Evolutionary conservation across 2,797 vertebrate species (phyloP).

Genomic region (Megalops cyprinoides): DNA sequence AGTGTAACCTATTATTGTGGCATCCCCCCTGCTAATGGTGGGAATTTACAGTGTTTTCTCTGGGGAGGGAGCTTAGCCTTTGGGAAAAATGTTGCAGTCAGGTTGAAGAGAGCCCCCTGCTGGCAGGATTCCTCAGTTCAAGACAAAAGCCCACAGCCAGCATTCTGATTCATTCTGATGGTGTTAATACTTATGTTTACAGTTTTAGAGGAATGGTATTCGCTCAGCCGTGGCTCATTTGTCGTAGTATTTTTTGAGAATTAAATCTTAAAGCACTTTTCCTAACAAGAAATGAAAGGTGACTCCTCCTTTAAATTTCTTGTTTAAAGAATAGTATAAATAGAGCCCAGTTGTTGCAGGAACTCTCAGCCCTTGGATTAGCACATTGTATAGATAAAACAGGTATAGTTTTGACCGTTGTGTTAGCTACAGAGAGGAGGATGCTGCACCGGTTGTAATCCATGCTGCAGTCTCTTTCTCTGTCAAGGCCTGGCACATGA

Average conservation of each 20-base stretch:
- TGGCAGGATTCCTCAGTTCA: conserved; percentile 13
- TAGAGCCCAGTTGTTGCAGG: too few species aligned
- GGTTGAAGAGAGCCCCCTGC: conserved; percentile 12
- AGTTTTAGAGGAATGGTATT: neutral
- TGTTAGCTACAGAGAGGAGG: too few species aligned
- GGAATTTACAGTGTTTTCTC: neutral
- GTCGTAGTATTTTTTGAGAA: conserved; percentile 8
- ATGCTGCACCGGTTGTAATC: too few species aligned
- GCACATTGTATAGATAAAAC: too few species aligned
- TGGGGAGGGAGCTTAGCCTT: neutral
- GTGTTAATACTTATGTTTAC: conserved; percentile 4
- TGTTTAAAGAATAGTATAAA: neutral
- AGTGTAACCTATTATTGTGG: neutral
- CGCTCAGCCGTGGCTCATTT: neutral
- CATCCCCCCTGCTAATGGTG: neutral
- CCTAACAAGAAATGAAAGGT: neutral
- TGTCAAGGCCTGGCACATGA: too few species aligned
- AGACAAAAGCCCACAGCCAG: neutral
- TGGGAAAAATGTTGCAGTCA: neutral
- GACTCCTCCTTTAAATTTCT: neutral
- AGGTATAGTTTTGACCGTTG: too few species aligned
- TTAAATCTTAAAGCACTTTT: neutral
- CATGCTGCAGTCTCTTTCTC: too few species aligned
- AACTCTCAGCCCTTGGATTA: too few species aligned
- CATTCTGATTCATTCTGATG: neutral